Evolutionary conservation across 1,140 invertebrate species (phyloP), one percentile per base, ranked within the genome.

Genomic region (Aphaenogaster floridana): DNA sequence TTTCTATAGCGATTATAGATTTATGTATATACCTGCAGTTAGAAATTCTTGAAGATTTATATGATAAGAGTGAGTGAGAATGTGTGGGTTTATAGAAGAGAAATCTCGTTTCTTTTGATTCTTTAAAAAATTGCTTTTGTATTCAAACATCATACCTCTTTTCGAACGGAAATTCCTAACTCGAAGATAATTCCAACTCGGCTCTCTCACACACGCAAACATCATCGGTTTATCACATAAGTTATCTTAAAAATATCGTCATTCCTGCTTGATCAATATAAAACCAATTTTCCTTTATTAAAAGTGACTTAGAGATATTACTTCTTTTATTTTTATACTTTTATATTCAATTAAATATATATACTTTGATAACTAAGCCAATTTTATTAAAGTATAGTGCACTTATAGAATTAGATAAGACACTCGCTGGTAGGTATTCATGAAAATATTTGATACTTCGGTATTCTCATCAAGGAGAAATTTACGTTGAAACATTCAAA

Each of bases 61-160:
- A 39, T 72, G 1, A 36, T 11, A 17, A 48, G 1, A 69, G 4
- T 48, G 8, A 68, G 9, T 36, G 3, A 28, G 28, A 66, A 8
- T 39, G n/a, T 39, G 3, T 36, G 11, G 11, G 1, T 76, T 39
- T 57, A 66, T 63, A 13, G 7, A 28, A 48, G 13, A 28, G 45
- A 54, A 54, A 39, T 76, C 11, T 15, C 9, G 11, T 28, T 21
- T 39, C 0, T 36, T 74, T 36, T 36, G 7, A 4, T 54, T 39
- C 34, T 54, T 54, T 57, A 39, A 57, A 76, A 8, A 28, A 77
- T 28, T 59, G 52, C 13, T 59, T 76, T 57, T 59, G 21, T 28
- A 15, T 15, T 59, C 21, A 50, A 50, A 71, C 15, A 50, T 66
- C 69, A 54, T 77, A 77, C 54, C 74, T 77, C 7, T 42, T 59